phyloP scores from a whole-genome alignment of 2,888 invertebrate genomes.

The Troides helena region DNA sequence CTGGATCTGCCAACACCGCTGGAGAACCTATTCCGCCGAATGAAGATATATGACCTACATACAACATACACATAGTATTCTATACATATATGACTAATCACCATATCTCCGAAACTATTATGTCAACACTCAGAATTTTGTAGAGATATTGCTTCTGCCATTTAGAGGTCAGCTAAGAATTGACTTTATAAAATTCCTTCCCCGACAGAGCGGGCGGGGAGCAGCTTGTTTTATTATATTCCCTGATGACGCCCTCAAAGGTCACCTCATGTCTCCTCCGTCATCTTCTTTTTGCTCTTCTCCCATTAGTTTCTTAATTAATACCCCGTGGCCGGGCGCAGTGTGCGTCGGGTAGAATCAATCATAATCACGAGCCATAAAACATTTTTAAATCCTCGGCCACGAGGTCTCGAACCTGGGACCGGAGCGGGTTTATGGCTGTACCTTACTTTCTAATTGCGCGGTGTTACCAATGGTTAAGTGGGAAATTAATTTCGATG shows the following conservation, averaged over 20 bases:
- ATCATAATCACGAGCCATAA: conserved; percentile 70
- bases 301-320: conserved; percentile 77
- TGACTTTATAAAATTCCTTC: too few species aligned
- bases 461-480: conserved; percentile 27
- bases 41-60: too few species aligned
- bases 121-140: too few species aligned
- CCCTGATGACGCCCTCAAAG: conserved; percentile 51
- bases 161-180: too few species aligned
- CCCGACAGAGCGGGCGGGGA: too few species aligned
- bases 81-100: too few species aligned
- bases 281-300: conserved; percentile 56
- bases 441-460: conserved; percentile 28
- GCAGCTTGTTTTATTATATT: conserved; percentile 19
- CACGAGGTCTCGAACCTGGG: conserved; percentile 37
- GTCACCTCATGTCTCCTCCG: conserved; percentile 51
- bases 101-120: too few species aligned
- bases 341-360: conserved; percentile 59
- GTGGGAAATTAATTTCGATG: conserved; percentile 20
- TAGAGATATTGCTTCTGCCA: too few species aligned
- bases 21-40: conserved; percentile 4
- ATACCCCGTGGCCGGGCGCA: conserved; percentile 57
- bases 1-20: conserved; percentile 29
- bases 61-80: too few species aligned
- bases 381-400: conserved; percentile 55
- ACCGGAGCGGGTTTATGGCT: conserved; percentile 22